phyloP scores from a whole-genome alignment of 1,140 invertebrate species.

The Hyles vespertilio region DNA sequence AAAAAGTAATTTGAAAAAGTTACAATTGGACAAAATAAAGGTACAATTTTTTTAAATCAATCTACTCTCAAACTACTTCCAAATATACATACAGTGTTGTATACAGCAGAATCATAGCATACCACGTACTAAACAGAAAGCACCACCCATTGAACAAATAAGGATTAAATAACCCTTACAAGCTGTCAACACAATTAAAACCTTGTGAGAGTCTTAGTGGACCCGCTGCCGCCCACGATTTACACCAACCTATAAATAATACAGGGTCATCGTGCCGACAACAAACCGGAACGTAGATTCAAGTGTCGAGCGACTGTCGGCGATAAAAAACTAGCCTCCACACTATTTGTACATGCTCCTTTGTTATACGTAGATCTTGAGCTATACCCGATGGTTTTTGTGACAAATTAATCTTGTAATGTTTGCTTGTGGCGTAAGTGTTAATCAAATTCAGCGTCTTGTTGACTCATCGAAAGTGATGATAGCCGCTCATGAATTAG shows the following conservation, averaged over 20 bases:
- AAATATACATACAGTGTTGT: too few relatives aligned
- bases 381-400: conserved; percentile 14
- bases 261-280: conserved; percentile 68
- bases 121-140: too few relatives aligned
- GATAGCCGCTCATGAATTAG: too few relatives aligned
- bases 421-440: background rate
- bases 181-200: background rate
- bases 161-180: too few relatives aligned
- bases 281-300: conserved; percentile 70
- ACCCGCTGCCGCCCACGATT: conserved; percentile 38
- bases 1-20: too few relatives aligned
- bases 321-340: conserved; percentile 52
- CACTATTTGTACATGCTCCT: conserved; percentile 41
- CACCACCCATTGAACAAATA: too few relatives aligned
- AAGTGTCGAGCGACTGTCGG: conserved; percentile 35
- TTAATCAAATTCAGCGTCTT: conserved; percentile 9
- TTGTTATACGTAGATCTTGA: conserved; percentile 22
- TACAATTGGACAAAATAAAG: too few relatives aligned
- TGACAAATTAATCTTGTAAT: conserved; percentile 3
- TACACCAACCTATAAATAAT: conserved; percentile 47
- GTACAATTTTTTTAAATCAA: too few relatives aligned
- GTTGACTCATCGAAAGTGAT: too few relatives aligned
- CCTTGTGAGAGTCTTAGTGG: background rate
- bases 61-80: too few relatives aligned
- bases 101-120: too few relatives aligned